Base-by-base conservation (phyloP, 2,888 invertebrate species). In the Trissolcus japonicus region DNA sequence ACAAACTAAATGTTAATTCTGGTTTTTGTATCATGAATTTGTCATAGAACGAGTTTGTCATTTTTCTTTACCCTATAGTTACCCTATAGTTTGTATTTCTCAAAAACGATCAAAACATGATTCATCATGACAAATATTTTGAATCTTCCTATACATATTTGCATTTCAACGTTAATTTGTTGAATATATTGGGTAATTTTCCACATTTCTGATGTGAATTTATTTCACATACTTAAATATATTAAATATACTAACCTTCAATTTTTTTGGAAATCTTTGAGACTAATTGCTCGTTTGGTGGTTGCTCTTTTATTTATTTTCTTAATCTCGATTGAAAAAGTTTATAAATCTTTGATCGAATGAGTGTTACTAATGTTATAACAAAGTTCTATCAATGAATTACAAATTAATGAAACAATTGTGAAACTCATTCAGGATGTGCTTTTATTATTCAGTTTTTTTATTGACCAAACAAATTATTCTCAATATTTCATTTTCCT, bases 91-190 rank as follows among this genome's bases (percentile, higher is more conserved):
- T 59, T 29, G 21, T 21, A 19, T 57, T 46, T 11, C 43, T 35
- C 11, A 7, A 35, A 29, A 35, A 35, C 48, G 43, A 60, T 60
- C 60, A 60, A 60, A 50, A 29, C 17, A 19, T 60, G 50, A 60
- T 60, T 60, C 50, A 50, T 60, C 60, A 50, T 50, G 50, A 60
- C 29, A 60, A 60, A 60, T 60, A 60, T 50, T 50, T 60, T 60
- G 50, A 29, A 13, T 35, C 17, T 35, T 60, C 60, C 50, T 60
- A 57, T 25, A 25, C 25, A 25, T 48, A 50, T 60, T 50, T 60
- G 50, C 16, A 50, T 50, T 29, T 29, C 19, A 57, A 29, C 16
- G n/a, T 11, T 59, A 48, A 29, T 59, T 48, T 29, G 40, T 48
- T 59, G 17, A 16, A 46, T 29, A 25, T 14, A 59, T 59, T 48